Evolutionary conservation across 2,797 vertebrate genomes (phyloP), one percentile per base, ranked within the genome.

Genomic region (Geotrypetes seraphini): DNA sequence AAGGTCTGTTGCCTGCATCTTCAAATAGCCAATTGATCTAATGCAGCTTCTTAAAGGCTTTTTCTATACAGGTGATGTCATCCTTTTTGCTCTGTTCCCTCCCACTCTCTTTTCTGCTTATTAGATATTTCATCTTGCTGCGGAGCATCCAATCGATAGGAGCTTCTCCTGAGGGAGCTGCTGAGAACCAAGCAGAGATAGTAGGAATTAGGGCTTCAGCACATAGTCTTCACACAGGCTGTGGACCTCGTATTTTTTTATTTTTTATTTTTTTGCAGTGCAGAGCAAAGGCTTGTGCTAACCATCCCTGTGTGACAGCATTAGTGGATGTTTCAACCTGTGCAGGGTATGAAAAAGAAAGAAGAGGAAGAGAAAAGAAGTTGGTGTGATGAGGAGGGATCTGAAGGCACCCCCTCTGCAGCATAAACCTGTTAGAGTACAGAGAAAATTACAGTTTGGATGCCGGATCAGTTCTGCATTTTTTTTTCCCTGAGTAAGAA

Each of bases 31-130:
- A 88, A 83, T 90, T 87, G 87, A 85, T 90, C 85, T 87, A 89
- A 89, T 91, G 89, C 88, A 90, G 87, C 84, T 86, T 83, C 79
- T 81, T n/a, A 75, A 80, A 76, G 72, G 71, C 80, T 75, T 81
- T 75, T 81, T 75, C 81, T 80, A 75, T 83, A 78, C 87, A 93
- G 91, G 90, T 96, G 92, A 97, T 96, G 92, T 97, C 92, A 97
- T 96, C 88, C 87, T 92, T 91, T 92, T 92, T 89, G 87, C 88
- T 87, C 79, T 66, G 62, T 75, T 75, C 89, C 87, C 87, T 87
- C 90, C 82, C 68, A 84, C 71, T 83, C 71, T 72, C 73, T 73
- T 71, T 61, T 71, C 78, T 81, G 70, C 85, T 83, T 76, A 88
- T 89, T 93, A 92, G 87, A 85, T 75, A 79, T 85, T 84, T 84